These are phyloP conservation scores for Acyrthosiphon pisum DNA, from an alignment of 1,140 invertebrate species.

Conservation along the genomic window DNA sequence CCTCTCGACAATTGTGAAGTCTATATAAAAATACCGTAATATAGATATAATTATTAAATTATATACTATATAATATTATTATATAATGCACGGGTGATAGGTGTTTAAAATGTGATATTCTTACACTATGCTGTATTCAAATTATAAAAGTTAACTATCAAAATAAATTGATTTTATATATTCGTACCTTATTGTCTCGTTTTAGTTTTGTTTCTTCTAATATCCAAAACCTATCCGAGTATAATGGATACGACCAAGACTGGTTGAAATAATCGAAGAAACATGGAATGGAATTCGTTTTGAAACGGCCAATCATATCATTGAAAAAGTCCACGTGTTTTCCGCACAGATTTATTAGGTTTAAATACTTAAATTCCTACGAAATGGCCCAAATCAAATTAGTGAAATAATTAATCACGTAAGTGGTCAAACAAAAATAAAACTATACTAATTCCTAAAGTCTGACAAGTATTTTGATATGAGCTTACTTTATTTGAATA, in stretches of 20 bases:
- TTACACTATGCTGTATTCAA: neutral
- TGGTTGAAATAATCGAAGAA: constrained; percentile 27
- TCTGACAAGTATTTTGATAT: neutral
- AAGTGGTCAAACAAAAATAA: neutral
- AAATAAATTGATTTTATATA: neutral
- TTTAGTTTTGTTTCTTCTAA: neutral
- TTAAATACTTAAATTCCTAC: neutral
- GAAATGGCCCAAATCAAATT: neutral
- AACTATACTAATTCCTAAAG: neutral
- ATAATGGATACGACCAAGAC: neutral
- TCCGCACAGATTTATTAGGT: neutral
- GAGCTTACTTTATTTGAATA: constrained; percentile 26
- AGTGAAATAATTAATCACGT: neutral
- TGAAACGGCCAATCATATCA: neutral
- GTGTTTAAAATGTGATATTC: neutral
- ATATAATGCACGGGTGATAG: neutral
- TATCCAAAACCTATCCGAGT: neutral
- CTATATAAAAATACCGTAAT: neutral
- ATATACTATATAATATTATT: neutral
- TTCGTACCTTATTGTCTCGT: neutral
- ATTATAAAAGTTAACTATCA: neutral
- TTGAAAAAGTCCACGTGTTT: constrained; percentile 9
- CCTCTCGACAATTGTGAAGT: neutral
- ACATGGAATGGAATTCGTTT: neutral
- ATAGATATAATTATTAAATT: neutral